Conservation (phyloP, 2,113 vertebrate species). For the Hypomesus transpacificus region DNA sequence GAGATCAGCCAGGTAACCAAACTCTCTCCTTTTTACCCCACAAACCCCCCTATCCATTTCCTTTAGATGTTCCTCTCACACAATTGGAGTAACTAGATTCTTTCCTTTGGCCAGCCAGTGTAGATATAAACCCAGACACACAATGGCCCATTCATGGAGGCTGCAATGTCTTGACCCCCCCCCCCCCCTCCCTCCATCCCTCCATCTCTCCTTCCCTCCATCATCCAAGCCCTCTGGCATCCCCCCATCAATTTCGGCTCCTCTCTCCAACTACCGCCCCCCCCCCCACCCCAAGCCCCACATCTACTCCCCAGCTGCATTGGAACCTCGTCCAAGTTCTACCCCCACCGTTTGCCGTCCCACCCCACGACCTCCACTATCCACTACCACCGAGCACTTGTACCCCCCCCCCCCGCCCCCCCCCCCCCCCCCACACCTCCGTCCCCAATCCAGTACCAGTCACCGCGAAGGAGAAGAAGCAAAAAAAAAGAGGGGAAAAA, state of each 20-base stretch:
- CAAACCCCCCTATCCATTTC: constrained; percentile 64
- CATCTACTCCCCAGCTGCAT: constrained; percentile 57
- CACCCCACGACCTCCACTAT: constrained; percentile 6
- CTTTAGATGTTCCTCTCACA: constrained; percentile 70
- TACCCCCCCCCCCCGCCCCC: constrained; percentile 16
- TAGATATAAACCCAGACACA: constrained; percentile 62
- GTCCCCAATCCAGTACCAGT: constrained; percentile 33
- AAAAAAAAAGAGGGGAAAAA: constrained; percentile 32
- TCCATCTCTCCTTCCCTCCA: constrained; percentile 13
- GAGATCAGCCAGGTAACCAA: constrained; percentile 45
- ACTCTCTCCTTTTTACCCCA: constrained; percentile 29
- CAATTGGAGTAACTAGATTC: constrained; percentile 74
- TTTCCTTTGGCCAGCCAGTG: constrained; percentile 57
- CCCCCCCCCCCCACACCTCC: constrained; percentile 2
- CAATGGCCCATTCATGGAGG: constrained; percentile 65
- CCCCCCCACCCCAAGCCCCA: neutral
- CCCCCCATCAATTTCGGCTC: neutral
- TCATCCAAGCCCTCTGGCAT: constrained; percentile 5
- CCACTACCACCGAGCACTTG: constrained; percentile 8
- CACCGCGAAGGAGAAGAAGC: constrained; percentile 31
- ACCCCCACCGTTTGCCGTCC: constrained; percentile 17
- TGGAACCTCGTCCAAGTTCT: constrained; percentile 55
- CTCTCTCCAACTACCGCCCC: neutral
- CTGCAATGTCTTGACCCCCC: constrained; percentile 31
- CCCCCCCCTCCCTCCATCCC: constrained; percentile 14